Conservation (phyloP, 2,888 invertebrate genomes). For the Sylvicola cinctus region DNA sequence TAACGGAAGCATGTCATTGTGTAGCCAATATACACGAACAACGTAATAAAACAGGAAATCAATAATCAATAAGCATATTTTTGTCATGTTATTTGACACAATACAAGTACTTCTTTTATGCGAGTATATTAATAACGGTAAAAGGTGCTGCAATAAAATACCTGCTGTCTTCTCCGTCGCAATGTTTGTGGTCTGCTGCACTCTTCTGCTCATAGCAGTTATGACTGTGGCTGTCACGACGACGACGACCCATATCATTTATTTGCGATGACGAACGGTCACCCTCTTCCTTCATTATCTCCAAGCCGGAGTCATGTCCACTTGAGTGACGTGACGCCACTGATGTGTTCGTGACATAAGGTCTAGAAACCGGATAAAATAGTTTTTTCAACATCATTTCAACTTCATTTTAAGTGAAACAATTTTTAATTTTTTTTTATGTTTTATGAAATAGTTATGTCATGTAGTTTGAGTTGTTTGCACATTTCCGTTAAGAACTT, state of each 20-base stretch:
- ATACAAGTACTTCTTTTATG: neutral
- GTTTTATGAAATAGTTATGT: neutral
- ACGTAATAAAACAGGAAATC: too few relatives aligned
- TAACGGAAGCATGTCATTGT: too few relatives aligned
- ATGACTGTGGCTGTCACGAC: neutral
- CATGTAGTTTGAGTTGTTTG: neutral
- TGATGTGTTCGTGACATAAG: slow-evolving; percentile 35
- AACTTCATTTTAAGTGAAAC: too few relatives aligned
- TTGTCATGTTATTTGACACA: too few relatives aligned
- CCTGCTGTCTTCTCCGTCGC: slow-evolving; percentile 16
- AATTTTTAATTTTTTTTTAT: too few relatives aligned
- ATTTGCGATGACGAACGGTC: slow-evolving; percentile 8
- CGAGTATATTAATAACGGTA: neutral
- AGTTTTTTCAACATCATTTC: neutral
- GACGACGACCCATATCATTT: neutral
- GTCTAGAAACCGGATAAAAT: neutral
- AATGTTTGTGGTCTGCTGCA: neutral
- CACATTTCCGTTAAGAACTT: slow-evolving; percentile 4
- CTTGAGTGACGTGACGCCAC: slow-evolving; percentile 65
- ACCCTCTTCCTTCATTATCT: slow-evolving; percentile 20
- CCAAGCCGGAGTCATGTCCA: slow-evolving; percentile 64
- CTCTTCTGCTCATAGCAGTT: neutral
- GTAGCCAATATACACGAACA: too few relatives aligned
- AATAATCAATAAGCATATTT: too few relatives aligned
- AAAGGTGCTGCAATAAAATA: neutral